Conservation (phyloP, 2,113 vertebrate genomes). For the Pluvianellus socialis region DNA sequence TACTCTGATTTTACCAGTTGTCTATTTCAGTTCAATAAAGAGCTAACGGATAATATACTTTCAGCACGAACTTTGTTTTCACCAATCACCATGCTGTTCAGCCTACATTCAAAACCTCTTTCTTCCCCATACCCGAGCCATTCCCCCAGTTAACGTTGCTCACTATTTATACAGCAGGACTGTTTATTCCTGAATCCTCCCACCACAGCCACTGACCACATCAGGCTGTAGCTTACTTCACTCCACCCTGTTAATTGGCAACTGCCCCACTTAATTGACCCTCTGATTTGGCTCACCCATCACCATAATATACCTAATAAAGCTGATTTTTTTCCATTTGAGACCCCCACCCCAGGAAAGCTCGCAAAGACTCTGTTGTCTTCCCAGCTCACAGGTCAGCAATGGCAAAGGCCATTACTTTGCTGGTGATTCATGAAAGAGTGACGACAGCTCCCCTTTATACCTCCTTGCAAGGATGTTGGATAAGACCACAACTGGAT, state of each 20-base stretch:
- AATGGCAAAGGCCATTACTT: background rate
- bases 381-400: background rate
- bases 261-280: too few relatives aligned
- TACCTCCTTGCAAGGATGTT: background rate
- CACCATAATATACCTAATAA: too few relatives aligned
- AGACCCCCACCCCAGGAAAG: background rate
- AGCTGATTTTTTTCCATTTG: background rate
- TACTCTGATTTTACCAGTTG: background rate
- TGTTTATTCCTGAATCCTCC: background rate
- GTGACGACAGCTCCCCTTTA: background rate
- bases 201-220: background rate
- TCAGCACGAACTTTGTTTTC: background rate
- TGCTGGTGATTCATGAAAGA: background rate
- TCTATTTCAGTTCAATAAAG: background rate
- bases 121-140: background rate
- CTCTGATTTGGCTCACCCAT: background rate
- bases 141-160: fast-evolving
- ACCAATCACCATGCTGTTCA: background rate
- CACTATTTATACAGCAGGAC: fast-evolving
- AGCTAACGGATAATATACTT: background rate
- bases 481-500: background rate
- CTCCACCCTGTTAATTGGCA: background rate
- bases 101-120: background rate
- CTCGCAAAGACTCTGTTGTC: too few relatives aligned
- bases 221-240: background rate